These are phyloP conservation scores for Peromyscus eremicus DNA, from an alignment of 2,797 vertebrate species.

Conservation along the genomic window DNA sequence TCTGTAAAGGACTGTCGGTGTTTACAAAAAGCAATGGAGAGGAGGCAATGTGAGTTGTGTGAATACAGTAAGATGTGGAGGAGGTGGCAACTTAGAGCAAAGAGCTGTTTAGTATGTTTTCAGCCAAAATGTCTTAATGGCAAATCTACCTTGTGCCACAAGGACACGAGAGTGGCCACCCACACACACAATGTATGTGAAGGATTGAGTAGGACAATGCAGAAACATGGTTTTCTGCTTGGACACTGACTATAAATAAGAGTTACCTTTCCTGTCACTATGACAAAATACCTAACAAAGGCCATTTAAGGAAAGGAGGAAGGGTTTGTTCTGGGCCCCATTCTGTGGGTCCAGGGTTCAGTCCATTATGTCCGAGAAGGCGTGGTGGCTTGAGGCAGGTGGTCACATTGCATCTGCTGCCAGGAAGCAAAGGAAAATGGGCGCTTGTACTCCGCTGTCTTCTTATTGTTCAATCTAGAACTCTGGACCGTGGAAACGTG, in stretches of 20 bases:
- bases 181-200: neutral
- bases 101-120: neutral
- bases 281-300: neutral
- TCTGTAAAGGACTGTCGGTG: neutral
- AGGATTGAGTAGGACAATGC: accelerated
- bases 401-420: neutral
- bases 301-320: neutral
- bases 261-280: neutral
- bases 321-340: neutral
- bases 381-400: neutral
- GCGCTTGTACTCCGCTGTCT: neutral
- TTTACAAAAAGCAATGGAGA: neutral
- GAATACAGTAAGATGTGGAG: neutral
- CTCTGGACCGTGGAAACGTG: neutral
- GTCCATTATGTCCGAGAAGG: neutral
- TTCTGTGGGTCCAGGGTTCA: neutral
- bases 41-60: accelerated
- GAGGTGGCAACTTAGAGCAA: neutral
- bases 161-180: neutral
- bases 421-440: neutral
- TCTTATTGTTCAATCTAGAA: neutral
- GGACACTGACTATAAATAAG: neutral
- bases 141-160: neutral
- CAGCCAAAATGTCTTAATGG: neutral
- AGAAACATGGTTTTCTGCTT: neutral